Evolutionary conservation across 2,113 vertebrate species (phyloP).

Genomic region (Saguinus midas): DNA sequence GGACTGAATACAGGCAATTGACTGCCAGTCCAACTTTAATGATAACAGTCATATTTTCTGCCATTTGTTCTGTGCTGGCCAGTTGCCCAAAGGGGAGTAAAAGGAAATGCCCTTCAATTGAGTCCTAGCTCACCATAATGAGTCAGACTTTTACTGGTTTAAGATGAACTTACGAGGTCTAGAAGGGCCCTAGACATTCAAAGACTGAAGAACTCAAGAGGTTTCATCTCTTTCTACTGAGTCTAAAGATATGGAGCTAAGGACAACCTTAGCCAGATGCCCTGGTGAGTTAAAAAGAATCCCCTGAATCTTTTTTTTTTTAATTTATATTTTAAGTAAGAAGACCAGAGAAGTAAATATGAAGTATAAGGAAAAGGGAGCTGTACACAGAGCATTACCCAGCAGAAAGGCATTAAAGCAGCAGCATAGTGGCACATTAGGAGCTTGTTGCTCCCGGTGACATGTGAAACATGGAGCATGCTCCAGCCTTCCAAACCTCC

Average conservation of each 20-base stretch:
- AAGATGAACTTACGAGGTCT: neutral
- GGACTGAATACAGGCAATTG: neutral
- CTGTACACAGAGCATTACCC: neutral
- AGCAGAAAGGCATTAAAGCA: neutral
- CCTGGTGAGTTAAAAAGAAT: slow-evolving; percentile 3
- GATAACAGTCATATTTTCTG: neutral
- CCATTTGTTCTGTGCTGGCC: neutral
- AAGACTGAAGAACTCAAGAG: slow-evolving; percentile 21
- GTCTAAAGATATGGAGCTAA: neutral
- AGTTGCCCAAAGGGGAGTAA: neutral
- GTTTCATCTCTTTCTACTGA: neutral
- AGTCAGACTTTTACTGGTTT: neutral
- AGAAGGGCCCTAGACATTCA: neutral
- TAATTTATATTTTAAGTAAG: neutral
- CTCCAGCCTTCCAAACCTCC: neutral
- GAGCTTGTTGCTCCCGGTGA: neutral
- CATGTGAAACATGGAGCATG: neutral
- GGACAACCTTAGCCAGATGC: neutral
- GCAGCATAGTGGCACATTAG: neutral
- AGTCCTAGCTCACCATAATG: neutral
- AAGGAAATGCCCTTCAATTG: neutral
- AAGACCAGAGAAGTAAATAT: neutral
- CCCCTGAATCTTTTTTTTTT: neutral
- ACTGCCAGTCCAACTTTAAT: neutral
- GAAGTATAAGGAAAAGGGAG: neutral